Base-by-base conservation (phyloP, 2,888 invertebrate species). In the Formica aserva region DNA sequence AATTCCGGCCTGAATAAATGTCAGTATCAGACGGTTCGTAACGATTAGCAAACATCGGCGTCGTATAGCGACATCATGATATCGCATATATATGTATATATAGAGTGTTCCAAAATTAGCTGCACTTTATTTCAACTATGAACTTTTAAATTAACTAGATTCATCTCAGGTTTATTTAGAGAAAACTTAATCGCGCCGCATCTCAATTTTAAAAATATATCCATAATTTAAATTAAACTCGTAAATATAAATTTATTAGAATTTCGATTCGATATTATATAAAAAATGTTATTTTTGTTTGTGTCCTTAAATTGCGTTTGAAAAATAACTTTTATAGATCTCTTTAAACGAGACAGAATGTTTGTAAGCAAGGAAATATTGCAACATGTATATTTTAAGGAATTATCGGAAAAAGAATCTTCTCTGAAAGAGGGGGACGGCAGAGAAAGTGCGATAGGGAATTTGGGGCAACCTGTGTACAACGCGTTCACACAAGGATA, bases 1-100 rank as follows among this genome's bases (percentile, higher is more conserved):
- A 87, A 86, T 88, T 69, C 62, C 26, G 18, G 26, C 45, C 57
- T 72, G 81, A 71, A 88, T 81, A 84, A 86, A 87, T 86, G 84
- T 45, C n/a, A 45, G 65, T 80, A 86, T 83, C 74, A 83, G 77
- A 41, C 60, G 57, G 45, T 75, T 88, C 71, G 60, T 83, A 83
- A 82, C 55, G 65, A 85, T 85, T 83, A 83, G 82, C 67, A 48
- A 78, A 78, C 84, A 85, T 85, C 76, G 76, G 52, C 76, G 41
- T 63, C 35, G 26, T 57, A 55, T 62, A 75, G 62, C n/a, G 29
- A 22, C 29, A 22, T 8, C 32, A 18, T 62, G 18, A 32, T 48
- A 26, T 66, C 41, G n/a, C 32, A 29, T 15, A 13, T 45, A 69
- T n/a, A 52, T n/a, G 32, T 32, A 52, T 13, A 15, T 48, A 80